These are phyloP conservation scores for Trichomycterus rosablanca DNA, from an alignment of 2,113 vertebrate genomes.

Conservation along the genomic window DNA sequence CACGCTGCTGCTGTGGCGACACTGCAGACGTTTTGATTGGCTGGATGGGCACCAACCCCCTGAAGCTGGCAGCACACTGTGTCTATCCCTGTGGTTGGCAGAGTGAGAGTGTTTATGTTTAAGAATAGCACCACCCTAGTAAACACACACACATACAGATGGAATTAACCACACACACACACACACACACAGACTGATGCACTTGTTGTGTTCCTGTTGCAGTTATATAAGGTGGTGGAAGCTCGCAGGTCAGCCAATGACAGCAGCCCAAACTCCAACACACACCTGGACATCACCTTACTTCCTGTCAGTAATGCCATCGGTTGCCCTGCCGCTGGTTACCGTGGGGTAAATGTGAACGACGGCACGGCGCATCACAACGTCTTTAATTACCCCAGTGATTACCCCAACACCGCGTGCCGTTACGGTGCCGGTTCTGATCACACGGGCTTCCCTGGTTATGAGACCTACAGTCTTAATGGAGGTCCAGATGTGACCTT, in stretches of 20 bases:
- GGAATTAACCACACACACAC: neutral
- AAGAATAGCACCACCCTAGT: conserved; percentile 11
- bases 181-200: neutral
- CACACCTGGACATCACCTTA: conserved; percentile 56
- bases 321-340: conserved; percentile 36
- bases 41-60: conserved; percentile 17
- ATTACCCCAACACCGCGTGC: conserved; percentile 6
- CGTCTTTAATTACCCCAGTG: conserved; percentile 41
- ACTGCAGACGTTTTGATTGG: conserved; percentile 9
- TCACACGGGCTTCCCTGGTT: conserved; percentile 41
- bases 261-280: conserved; percentile 52
- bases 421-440: conserved; percentile 39
- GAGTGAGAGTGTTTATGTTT: conserved; percentile 9
- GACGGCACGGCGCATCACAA: conserved; percentile 31
- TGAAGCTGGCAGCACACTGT: conserved; percentile 19
- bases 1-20: neutral
- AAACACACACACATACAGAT: conserved; percentile 11
- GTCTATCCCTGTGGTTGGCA: neutral
- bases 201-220: conserved; percentile 42
- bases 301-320: conserved; percentile 52
- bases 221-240: conserved; percentile 93
- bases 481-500: conserved; percentile 53
- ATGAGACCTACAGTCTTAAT: conserved; percentile 33
- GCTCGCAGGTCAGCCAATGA: conserved; percentile 79
- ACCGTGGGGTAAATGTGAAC: conserved; percentile 28